Evolutionary conservation across 2,888 invertebrate genomes (phyloP).

Genomic region (Zootermopsis nevadensis): DNA sequence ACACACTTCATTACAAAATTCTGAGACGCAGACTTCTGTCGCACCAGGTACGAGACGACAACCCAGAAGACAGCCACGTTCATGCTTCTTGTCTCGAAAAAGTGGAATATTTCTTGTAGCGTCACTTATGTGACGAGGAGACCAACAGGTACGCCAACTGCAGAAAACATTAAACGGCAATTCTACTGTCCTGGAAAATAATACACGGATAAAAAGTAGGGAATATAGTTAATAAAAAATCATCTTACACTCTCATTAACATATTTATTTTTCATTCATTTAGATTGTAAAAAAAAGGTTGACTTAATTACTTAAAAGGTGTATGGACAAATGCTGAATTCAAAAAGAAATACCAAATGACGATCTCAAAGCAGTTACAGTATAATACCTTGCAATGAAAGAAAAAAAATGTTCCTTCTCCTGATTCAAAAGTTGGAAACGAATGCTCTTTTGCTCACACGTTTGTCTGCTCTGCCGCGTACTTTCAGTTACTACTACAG

Average conservation of each 20-base stretch:
- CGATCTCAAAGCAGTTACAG: slow-evolving; percentile 39
- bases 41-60: too few species aligned
- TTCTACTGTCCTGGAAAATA: neutral
- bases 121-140: too few species aligned
- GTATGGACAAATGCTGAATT: slow-evolving; percentile 33
- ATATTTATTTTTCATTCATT: slow-evolving; percentile 36
- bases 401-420: slow-evolving; percentile 37
- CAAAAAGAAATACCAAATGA: slow-evolving; percentile 32
- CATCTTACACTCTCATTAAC: slow-evolving; percentile 22
- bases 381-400: slow-evolving; percentile 26
- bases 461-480: slow-evolving; percentile 31
- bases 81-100: too few species aligned
- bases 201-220: neutral
- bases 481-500: slow-evolving; percentile 5
- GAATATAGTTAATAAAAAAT: neutral
- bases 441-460: slow-evolving; percentile 42
- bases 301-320: slow-evolving; percentile 33
- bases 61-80: too few species aligned
- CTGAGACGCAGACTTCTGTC: too few species aligned
- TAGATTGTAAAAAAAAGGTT: slow-evolving; percentile 38
- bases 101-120: too few species aligned
- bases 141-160: too few species aligned
- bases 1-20: too few species aligned
- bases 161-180: too few species aligned
- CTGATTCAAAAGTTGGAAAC: slow-evolving; percentile 38